Percentiles rank a stretch among this genome's conserved stretches.
phyloP scores from a whole-genome alignment of 2,113 vertebrate species.

The Psilopogon haemacephalus region DNA sequence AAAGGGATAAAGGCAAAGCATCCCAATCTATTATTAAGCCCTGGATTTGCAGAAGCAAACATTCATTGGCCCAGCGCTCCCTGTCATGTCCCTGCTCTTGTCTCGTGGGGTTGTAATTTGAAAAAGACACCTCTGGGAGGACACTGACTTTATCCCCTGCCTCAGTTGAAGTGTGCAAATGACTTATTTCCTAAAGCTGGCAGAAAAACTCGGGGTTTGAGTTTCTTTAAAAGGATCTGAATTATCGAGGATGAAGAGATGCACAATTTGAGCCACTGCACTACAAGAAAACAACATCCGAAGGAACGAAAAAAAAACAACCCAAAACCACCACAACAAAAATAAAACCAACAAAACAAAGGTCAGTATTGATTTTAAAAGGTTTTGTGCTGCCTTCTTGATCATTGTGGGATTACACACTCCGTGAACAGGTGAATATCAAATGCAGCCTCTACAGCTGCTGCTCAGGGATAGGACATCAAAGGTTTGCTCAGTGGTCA shows the following conservation, averaged over 20 bases:
- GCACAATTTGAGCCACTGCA: background rate
- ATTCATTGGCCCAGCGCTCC: accelerated
- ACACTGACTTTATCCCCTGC: background rate
- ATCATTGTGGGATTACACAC: background rate
- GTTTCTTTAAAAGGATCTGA: background rate
- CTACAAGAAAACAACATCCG: background rate
- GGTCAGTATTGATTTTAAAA: background rate
- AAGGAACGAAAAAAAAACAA: background rate
- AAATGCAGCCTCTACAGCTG: background rate
- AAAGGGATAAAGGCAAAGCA: background rate
- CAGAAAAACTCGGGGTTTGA: background rate
- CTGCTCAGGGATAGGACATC: background rate
- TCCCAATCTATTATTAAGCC: background rate
- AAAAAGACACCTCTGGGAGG: background rate
- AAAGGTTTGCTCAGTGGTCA: background rate
- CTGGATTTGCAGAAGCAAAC: background rate
- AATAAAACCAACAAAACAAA: background rate
- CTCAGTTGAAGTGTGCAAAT: background rate
- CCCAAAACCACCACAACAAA: too few relatives aligned
- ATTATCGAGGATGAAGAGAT: background rate
- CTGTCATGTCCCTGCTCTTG: background rate
- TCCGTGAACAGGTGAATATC: background rate
- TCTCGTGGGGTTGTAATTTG: background rate
- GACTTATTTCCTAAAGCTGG: background rate
- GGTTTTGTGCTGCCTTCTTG: background rate